phyloP scores from a whole-genome alignment of 2,888 invertebrate species.

The Entomobrya proxima region DNA sequence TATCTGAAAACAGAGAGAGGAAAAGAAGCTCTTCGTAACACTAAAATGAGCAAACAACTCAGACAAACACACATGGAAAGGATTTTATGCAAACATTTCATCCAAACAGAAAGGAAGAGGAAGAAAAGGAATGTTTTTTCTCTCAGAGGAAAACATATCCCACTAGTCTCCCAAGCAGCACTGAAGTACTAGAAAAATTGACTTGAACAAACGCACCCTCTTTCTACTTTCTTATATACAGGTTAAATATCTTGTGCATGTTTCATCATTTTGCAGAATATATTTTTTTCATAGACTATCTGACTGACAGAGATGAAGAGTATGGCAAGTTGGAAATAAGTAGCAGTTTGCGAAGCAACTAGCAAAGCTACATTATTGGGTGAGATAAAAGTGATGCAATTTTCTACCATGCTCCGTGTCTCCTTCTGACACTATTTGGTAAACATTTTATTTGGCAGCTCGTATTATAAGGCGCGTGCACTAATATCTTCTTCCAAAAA shows the following conservation, averaged over 20 bases:
- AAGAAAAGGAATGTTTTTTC: background rate
- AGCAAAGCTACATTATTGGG: no score
- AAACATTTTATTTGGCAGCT: conserved; percentile 29
- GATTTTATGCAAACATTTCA: conserved; percentile 21
- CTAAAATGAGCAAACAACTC: no score
- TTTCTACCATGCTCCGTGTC: background rate
- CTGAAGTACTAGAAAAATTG: no score
- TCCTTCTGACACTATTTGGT: conserved; percentile 39
- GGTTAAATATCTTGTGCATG: background rate
- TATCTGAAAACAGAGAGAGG: no score
- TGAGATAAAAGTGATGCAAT: conserved; percentile 30
- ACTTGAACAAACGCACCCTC: background rate
- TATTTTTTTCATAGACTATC: background rate
- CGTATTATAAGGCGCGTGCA: background rate
- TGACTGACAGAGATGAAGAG: conserved; percentile 33
- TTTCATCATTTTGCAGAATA: background rate
- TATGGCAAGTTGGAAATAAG: conserved; percentile 2
- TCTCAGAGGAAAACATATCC: background rate
- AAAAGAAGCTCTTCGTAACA: conserved; percentile 5
- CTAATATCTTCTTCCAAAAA: background rate
- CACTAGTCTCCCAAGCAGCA: no score
- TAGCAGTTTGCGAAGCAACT: no score
- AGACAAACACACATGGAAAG: conserved; percentile 14
- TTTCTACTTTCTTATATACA: background rate
- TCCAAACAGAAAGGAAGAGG: background rate